These are phyloP conservation scores for Rhabdophis nuchalis DNA, from an alignment of 2,797 vertebrate genomes.

Conservation along the genomic window DNA sequence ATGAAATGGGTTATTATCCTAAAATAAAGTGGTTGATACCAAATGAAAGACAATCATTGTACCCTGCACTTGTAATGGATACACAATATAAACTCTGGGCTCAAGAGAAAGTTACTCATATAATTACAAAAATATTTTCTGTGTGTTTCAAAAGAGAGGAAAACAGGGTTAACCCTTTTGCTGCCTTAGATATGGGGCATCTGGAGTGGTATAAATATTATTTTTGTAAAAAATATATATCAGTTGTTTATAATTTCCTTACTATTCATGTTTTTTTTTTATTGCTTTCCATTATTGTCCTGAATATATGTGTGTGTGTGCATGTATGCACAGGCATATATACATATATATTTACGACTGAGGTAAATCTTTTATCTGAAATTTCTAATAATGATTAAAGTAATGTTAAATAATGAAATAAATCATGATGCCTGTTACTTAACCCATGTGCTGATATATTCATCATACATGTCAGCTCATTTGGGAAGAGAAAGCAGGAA, in stretches of 20 bases:
- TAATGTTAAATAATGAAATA: conserved; percentile 52
- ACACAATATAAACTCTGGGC: conserved; percentile 44
- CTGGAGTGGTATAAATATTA: conserved; percentile 30
- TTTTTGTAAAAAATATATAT: not conserved
- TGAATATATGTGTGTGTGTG: conserved; percentile 15
- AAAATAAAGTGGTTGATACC: conserved; percentile 60
- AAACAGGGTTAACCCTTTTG: conserved; percentile 62
- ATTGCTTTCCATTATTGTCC: conserved; percentile 25
- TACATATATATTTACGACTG: conserved; percentile 44
- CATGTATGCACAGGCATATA: conserved; percentile 48
- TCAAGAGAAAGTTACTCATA: conserved; percentile 28
- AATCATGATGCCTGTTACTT: conserved; percentile 79
- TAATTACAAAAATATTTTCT: conserved; percentile 44
- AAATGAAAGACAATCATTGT: conserved; percentile 62
- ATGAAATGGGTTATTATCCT: conserved; percentile 52
- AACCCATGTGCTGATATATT: conserved; percentile 85
- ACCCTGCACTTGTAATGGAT: conserved; percentile 49
- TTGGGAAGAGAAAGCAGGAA: conserved; percentile 86
- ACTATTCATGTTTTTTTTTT: conserved; percentile 40
- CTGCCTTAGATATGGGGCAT: conserved; percentile 64
- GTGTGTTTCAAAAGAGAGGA: conserved; percentile 54
- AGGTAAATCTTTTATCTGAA: conserved; percentile 54
- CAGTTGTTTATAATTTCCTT: conserved; percentile 30
- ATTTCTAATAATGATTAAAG: conserved; percentile 65
- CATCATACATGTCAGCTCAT: conserved; percentile 85